Conservation (phyloP, 1,140 invertebrate species). For the Maconellicoccus hirsutus region DNA sequence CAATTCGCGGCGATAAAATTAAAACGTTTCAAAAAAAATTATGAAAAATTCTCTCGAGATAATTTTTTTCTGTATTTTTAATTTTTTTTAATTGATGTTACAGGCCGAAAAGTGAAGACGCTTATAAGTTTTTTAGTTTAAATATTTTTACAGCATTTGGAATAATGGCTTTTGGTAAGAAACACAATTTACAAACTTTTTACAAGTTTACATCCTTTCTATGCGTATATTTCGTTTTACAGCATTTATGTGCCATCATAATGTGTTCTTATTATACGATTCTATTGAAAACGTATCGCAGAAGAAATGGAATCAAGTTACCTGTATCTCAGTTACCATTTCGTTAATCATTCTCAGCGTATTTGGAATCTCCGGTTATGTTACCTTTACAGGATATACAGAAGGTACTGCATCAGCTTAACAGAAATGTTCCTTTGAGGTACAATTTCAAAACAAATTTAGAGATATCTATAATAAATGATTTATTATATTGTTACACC, state of each 20-base stretch:
- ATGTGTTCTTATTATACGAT: constrained; percentile 73
- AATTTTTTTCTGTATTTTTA: constrained; percentile 27
- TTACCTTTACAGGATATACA: constrained; percentile 66
- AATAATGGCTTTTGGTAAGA: constrained; percentile 72
- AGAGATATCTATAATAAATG: neutral
- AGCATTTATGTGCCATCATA: constrained; percentile 89
- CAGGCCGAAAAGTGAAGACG: constrained; percentile 53
- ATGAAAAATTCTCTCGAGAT: too few relatives aligned
- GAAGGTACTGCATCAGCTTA: constrained; percentile 46
- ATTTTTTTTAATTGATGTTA: too few relatives aligned
- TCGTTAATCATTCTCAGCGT: constrained; percentile 57
- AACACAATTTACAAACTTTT: neutral
- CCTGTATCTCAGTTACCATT: constrained; percentile 63
- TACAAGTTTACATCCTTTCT: too few relatives aligned
- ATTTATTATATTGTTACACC: too few relatives aligned
- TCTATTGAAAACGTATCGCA: constrained; percentile 68
- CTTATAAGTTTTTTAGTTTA: constrained; percentile 60
- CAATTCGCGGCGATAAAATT: too few relatives aligned
- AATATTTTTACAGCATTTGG: constrained; percentile 70
- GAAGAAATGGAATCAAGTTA: constrained; percentile 67
- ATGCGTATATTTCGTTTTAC: constrained; percentile 28
- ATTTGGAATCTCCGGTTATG: constrained; percentile 69
- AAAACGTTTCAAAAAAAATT: too few relatives aligned
- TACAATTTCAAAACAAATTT: neutral
- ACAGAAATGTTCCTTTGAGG: neutral